Evolutionary conservation across 2,113 vertebrate species (phyloP).

Genomic region (Hippocampus barbouri): DNA sequence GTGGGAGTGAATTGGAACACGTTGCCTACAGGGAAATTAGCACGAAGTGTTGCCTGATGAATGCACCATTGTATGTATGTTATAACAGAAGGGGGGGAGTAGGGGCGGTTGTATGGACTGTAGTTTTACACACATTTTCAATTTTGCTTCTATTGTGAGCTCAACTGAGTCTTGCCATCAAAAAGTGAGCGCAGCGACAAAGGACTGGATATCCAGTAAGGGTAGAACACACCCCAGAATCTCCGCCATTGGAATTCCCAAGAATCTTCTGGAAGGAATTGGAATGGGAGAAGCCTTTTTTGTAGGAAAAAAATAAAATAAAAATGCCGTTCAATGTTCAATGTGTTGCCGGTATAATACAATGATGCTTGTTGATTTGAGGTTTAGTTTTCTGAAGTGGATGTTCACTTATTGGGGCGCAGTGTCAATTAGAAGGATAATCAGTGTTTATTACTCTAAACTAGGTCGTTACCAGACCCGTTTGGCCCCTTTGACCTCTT

Average conservation of each 20-base stretch:
- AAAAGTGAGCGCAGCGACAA: constrained; percentile 18
- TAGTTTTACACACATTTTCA: constrained; percentile 21
- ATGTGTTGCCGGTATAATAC: too few relatives aligned
- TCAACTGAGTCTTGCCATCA: constrained; percentile 50
- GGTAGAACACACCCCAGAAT: not conserved
- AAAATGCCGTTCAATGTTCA: too few relatives aligned
- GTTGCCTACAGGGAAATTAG: constrained; percentile 74
- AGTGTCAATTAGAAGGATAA: not conserved
- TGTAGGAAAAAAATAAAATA: too few relatives aligned
- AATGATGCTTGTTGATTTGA: too few relatives aligned
- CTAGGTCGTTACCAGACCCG: not conserved
- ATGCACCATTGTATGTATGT: constrained; percentile 69
- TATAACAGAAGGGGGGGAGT: constrained; percentile 31
- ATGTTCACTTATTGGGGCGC: not conserved
- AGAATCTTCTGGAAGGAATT: not conserved
- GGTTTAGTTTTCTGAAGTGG: too few relatives aligned
- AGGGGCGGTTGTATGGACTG: constrained; percentile 35
- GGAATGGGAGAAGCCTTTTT: not conserved
- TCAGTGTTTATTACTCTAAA: not conserved
- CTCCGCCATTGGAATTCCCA: not conserved
- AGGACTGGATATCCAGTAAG: constrained; percentile 8
- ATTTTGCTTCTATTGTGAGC: constrained; percentile 35
- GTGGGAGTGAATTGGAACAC: constrained; percentile 70
- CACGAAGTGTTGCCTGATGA: constrained; percentile 63
- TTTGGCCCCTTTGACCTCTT: not conserved